Conservation (phyloP, 2,888 invertebrate genomes). For the Stictocephala bisonia region DNA sequence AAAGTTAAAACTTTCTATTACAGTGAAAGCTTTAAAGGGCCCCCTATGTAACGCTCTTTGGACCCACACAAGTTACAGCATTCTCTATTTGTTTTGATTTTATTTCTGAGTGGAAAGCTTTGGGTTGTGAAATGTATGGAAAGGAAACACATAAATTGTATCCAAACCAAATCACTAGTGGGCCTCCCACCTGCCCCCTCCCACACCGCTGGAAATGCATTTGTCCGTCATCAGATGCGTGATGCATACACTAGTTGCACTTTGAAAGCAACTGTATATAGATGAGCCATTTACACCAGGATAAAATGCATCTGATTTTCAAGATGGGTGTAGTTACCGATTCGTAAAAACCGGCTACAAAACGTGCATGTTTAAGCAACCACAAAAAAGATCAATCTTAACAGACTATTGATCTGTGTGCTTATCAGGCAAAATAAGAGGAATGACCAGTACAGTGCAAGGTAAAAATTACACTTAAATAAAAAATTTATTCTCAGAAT, state of each 20-base stretch:
- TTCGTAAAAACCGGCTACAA: neutral
- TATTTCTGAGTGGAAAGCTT: conserved; percentile 40
- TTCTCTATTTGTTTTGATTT: conserved; percentile 40
- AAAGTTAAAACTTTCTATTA: conserved; percentile 32
- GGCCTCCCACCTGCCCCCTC: conserved; percentile 1
- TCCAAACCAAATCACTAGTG: conserved; percentile 35
- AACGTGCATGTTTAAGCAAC: neutral
- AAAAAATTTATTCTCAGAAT: no score
- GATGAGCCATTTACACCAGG: conserved; percentile 28
- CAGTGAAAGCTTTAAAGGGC: conserved; percentile 33
- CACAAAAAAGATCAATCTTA: no score
- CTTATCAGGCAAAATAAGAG: no score
- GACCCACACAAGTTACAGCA: conserved; percentile 26
- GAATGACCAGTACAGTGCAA: no score
- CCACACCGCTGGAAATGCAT: neutral
- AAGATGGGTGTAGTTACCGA: conserved; percentile 14
- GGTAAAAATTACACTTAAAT: no score
- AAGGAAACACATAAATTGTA: conserved; percentile 40
- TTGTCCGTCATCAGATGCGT: conserved; percentile 31
- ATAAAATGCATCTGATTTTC: conserved; percentile 37
- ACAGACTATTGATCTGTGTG: no score
- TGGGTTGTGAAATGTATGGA: conserved; percentile 42
- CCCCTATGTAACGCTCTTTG: conserved; percentile 33
- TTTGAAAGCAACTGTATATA: conserved; percentile 26
- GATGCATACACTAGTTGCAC: neutral